phyloP scores from a whole-genome alignment of 1,140 invertebrate species.

The Sycophila sp. region DNA sequence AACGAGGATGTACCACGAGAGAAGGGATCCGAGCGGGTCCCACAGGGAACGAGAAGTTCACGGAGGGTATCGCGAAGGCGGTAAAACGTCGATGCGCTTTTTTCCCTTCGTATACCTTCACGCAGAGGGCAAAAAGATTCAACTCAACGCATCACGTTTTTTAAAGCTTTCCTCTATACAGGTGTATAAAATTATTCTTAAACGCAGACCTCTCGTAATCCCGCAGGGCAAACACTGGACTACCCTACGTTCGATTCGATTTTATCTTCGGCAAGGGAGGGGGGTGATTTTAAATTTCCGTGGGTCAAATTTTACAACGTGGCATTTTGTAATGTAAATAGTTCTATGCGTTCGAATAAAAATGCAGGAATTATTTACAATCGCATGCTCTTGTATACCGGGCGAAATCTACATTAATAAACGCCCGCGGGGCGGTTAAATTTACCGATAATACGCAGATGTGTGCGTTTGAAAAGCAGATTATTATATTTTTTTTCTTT shows the following conservation, averaged over 20 bases:
- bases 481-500: neutral
- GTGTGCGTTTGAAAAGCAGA: neutral
- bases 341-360: neutral
- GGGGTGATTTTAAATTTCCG: neutral
- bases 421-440: neutral
- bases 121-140: neutral
- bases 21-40: neutral
- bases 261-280: neutral
- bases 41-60: neutral
- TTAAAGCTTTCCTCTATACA: neutral
- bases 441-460: neutral
- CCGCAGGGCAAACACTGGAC: neutral
- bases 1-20: neutral
- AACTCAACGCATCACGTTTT: neutral
- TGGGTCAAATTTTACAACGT: neutral
- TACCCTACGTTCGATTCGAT: too few species aligned
- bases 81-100: too few species aligned
- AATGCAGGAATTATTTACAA: neutral
- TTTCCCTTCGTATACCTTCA: too few species aligned
- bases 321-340: constrained; percentile 7
- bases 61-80: too few species aligned
- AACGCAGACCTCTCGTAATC: neutral
- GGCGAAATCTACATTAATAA: neutral
- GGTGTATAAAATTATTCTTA: neutral
- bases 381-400: neutral